A percentile compares a stretch with the other conserved stretches of the same genome.
Evolutionary conservation across 2,113 vertebrate species (phyloP).

Genomic region (Prinia subflava): DNA sequence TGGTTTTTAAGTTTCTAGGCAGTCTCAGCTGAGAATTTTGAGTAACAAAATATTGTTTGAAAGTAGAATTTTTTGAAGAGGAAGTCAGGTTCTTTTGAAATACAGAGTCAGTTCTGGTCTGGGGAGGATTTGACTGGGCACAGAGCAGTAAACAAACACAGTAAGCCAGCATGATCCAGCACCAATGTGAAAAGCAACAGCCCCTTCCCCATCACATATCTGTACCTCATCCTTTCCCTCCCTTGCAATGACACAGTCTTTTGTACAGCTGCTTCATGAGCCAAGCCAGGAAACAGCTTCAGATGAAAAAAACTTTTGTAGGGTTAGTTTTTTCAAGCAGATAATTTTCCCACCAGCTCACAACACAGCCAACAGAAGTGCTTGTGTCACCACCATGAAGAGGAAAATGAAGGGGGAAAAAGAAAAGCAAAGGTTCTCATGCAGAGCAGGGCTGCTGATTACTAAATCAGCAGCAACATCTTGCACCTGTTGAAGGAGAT

Average conservation of each 20-base stretch:
- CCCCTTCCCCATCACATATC: not conserved
- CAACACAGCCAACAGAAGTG: slow-evolving; percentile 41
- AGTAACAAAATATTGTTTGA: not conserved
- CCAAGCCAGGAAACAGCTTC: not conserved
- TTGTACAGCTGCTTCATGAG: slow-evolving; percentile 27
- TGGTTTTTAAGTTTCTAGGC: not conserved
- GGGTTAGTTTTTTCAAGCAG: not conserved
- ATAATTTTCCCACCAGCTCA: slow-evolving; percentile 8
- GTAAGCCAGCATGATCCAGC: slow-evolving; percentile 18
- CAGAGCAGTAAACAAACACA: slow-evolving; percentile 24
- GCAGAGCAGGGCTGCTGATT: slow-evolving; percentile 33
- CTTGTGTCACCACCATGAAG: slow-evolving; percentile 16
- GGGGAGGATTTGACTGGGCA: not conserved
- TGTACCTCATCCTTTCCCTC: slow-evolving; percentile 36
- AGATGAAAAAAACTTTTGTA: not conserved
- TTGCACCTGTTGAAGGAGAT: not conserved
- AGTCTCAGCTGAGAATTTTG: not conserved
- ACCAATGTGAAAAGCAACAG: slow-evolving; percentile 23
- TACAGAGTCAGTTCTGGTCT: not conserved
- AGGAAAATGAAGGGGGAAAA: slow-evolving; percentile 33
- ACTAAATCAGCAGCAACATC: not conserved
- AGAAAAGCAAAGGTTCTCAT: slow-evolving; percentile 49
- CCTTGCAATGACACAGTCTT: slow-evolving; percentile 39
- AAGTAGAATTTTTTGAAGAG: not conserved
- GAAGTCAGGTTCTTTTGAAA: not conserved